These are phyloP conservation scores for Euclidia mi DNA, from an alignment of 2,888 invertebrate species.

Conservation along the genomic window DNA sequence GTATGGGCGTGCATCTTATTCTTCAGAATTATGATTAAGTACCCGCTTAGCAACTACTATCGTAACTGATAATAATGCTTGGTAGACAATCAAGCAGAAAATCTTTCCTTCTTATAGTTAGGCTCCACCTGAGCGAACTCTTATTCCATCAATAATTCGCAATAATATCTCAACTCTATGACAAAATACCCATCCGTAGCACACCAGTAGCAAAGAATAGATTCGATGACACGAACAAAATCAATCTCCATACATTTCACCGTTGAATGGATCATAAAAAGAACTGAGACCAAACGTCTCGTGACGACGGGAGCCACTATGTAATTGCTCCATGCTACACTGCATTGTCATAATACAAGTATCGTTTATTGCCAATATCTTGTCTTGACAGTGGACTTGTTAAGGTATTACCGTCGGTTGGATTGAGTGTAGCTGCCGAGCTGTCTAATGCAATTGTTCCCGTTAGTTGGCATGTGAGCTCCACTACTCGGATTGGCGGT, in stretches of 20 bases:
- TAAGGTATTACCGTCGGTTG: conserved; percentile 44
- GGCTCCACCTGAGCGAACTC: too few species aligned
- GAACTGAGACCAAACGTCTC: conserved; percentile 59
- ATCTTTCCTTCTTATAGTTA: too few species aligned
- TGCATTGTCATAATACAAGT: conserved; percentile 77
- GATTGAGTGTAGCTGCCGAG: conserved; percentile 30
- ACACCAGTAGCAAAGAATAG: conserved; percentile 51
- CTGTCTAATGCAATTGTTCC: conserved; percentile 35
- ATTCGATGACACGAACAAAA: conserved; percentile 65
- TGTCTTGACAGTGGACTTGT: conserved; percentile 49
- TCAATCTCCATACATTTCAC: conserved; percentile 74
- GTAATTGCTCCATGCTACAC: conserved; percentile 73
- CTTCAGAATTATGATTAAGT: too few species aligned
- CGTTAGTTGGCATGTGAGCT: conserved; percentile 16
- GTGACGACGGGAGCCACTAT: conserved; percentile 69
- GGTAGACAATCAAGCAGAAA: too few species aligned
- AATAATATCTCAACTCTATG: conserved; percentile 10
- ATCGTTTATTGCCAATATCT: conserved; percentile 64
- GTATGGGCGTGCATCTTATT: too few species aligned
- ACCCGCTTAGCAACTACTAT: too few species aligned
- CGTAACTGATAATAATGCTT: too few species aligned
- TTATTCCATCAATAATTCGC: too few species aligned
- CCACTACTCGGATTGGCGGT: neutral
- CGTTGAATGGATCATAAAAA: conserved; percentile 66
- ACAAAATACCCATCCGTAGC: conserved; percentile 19